Percentiles rank a stretch among this genome's conserved stretches.
Evolutionary conservation across 2,113 vertebrate genomes (phyloP).

Genomic region (Paradoxurus hermaphroditus): DNA sequence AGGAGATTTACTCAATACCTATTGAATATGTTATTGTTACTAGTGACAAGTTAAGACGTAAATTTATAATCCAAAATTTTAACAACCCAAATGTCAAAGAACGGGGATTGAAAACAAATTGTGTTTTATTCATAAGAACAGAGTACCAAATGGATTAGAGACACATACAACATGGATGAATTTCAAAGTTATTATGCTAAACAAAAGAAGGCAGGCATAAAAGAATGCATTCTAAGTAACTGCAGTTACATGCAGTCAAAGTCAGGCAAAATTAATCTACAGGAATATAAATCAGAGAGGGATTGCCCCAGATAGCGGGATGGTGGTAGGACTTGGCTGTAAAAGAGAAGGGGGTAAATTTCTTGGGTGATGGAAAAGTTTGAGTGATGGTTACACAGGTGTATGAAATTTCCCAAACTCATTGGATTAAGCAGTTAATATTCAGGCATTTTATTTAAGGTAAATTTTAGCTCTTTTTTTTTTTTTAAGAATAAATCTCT

Average conservation of each 20-base stretch:
- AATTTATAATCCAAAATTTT: neutral
- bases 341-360: neutral
- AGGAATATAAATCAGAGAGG: neutral
- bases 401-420: neutral
- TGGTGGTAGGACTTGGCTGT: neutral
- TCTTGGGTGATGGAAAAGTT: neutral
- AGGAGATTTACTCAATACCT: neutral
- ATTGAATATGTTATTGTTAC: neutral
- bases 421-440: neutral
- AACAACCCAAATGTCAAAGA: neutral
- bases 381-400: neutral
- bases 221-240: neutral
- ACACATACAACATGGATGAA: neutral
- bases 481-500: neutral
- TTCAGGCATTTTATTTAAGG: neutral
- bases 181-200: neutral
- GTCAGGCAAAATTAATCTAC: neutral
- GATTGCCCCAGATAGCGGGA: neutral
- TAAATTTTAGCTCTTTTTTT: neutral
- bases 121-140: neutral
- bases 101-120: neutral
- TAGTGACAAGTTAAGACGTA: neutral
- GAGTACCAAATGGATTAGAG: neutral
- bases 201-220: neutral
- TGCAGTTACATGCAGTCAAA: neutral